Evolutionary conservation across 2,888 invertebrate genomes (phyloP), one percentile per base, ranked within the genome.

Genomic region (Bombylius discolor): DNA sequence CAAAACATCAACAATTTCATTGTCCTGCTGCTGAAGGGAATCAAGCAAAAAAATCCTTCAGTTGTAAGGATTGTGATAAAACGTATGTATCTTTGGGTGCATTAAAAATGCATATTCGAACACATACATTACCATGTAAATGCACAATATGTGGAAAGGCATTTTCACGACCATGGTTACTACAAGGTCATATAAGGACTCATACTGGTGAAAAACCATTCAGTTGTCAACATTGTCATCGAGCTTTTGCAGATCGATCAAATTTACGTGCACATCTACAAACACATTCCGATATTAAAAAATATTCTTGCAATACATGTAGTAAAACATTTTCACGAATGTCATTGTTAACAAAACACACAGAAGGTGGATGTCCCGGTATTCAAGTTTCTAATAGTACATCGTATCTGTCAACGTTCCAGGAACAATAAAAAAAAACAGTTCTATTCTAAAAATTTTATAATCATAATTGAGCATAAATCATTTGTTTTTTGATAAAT

Each of bases 181-280:
- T 98, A 11, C 97, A 98, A 76, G 97, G 97, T 2, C 98, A 98
- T 77, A 93, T 97, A 67, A 81, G 98, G 54, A 98, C 97, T 0
- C 98, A 98, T 76, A 98, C 97, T 0, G 98, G 97, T 0, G 97
- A 98, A 73, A 98, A 98, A 68, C 97, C 98, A 0, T 98, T 97
- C 78, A 87, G 89, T 55, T 98, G 98, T 74, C 87, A 87, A 59
- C 92, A 94, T 69, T 98, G 98, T 74, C 87, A 91, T 66, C 83
- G 97, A 47, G 94, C 96, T 2, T 98, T 98, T 73, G 98, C 98
- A 47, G 97, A 98, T 76, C 82, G 97, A 59, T 95, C 95, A 50
- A 98, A 98, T 75, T 79, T 98, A 58, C 80, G 97, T 47, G 98
- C 98, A 3, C 98, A 98, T 74, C 82, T 97, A 13, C 97, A 98